phyloP scores from a whole-genome alignment of 2,888 invertebrate species.

The Calliscelio sp. region DNA sequence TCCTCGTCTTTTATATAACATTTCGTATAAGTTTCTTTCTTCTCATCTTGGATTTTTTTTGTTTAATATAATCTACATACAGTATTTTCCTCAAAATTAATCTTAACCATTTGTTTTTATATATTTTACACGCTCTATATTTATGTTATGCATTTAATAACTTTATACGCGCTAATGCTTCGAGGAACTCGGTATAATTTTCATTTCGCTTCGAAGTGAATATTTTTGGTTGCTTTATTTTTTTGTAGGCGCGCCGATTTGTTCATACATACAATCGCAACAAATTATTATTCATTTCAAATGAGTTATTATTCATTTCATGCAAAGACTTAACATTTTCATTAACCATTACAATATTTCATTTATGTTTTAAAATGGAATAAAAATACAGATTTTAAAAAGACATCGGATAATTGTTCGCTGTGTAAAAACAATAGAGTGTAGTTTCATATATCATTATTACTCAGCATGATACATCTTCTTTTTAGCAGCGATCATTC shows the following conservation, averaged over 20 bases:
- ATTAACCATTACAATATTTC: too few relatives aligned
- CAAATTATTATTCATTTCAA: neutral
- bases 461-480: neutral
- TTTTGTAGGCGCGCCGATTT: slow-evolving; percentile 23
- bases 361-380: too few relatives aligned
- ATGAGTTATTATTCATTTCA: too few relatives aligned
- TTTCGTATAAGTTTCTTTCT: slow-evolving; percentile 8
- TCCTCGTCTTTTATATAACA: slow-evolving; percentile 3
- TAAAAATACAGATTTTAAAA: too few relatives aligned
- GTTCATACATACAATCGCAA: slow-evolving; percentile 3
- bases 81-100: slow-evolving; percentile 5
- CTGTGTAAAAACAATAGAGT: too few relatives aligned
- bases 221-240: too few relatives aligned
- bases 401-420: too few relatives aligned
- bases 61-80: slow-evolving; percentile 33
- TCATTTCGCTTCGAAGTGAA: slow-evolving; percentile 5
- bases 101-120: neutral
- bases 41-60: neutral
- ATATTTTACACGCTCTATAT: slow-evolving; percentile 24
- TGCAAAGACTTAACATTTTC: too few relatives aligned
- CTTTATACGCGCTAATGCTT: slow-evolving; percentile 10
- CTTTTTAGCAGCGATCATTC: neutral
- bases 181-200: slow-evolving; percentile 38
- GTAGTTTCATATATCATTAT: too few relatives aligned
- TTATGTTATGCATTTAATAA: slow-evolving; percentile 13